Base-by-base conservation (phyloP, 2,113 vertebrate genomes). In the Heliornis fulica region DNA sequence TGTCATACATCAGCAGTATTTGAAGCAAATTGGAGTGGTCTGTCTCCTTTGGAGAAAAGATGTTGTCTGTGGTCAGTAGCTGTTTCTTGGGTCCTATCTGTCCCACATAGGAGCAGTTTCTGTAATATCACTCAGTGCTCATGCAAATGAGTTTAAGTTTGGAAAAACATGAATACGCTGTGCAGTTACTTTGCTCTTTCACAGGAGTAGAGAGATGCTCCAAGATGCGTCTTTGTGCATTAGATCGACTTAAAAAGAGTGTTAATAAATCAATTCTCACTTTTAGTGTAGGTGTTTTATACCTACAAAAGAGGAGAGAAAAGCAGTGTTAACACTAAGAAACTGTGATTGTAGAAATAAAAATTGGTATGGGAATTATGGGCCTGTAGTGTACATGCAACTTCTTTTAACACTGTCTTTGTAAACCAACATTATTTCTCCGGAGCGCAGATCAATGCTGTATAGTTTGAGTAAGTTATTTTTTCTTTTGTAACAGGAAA, bases 211-310 rank as follows among this genome's bases (percentile, higher is more conserved):
- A 68, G 51, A 54, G n/a, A 60, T 91, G 61, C 65, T 84, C 3
- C 4, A 94, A n/a, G 82, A 83, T 91, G 51, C 75, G 63, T 80
- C 78, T 85, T 69, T 50, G 59, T 84, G 41, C 71, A 59, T 83
- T 88, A 83, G 79, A 76, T 29, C 82, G 66, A 31, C 85, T 95
- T 95, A 51, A 96, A 90, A 94, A 40, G 43, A 85, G 56, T 71
- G 88, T 76, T 94, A 96, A 94, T 93, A 96, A 96, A 93, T 93
- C 84, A 91, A 85, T 95, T 96, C 78, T 68, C 89, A 78, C 85
- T 93, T 66, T 56, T 77, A 83, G 32, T 70, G n/a, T 77, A 59
- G 68, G 60, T 88, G 40, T 79, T 96, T 91, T 90, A 45, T 51
- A 64, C 71, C 71, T 85, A 77, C n/a, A 93, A 64, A 89, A 82